A percentile compares a stretch with the other conserved stretches of the same genome.
Conservation (phyloP, 2,797 vertebrate species). For the Coendou prehensilis region DNA sequence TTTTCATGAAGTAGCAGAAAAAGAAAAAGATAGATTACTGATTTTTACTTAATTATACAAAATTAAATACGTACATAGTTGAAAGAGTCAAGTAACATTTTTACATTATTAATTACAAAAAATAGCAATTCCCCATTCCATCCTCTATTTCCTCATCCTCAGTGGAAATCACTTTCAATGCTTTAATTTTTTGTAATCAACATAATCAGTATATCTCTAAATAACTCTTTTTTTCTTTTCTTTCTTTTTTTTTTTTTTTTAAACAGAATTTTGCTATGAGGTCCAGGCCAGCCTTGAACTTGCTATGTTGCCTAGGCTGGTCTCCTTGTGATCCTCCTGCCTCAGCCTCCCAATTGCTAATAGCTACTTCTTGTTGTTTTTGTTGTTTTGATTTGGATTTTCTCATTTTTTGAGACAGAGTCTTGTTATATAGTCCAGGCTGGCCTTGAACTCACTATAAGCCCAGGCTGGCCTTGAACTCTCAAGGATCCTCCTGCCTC, state of each 20-base stretch:
- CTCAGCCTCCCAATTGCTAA: background rate
- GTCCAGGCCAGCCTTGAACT: background rate
- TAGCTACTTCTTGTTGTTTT: background rate
- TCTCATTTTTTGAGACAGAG: background rate
- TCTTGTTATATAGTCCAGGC: background rate
- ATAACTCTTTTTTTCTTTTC: background rate
- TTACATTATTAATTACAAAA: background rate
- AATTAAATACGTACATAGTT: constrained; percentile 4
- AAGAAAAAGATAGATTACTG: constrained; percentile 38
- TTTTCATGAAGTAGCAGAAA: background rate
- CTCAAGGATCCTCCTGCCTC: background rate
- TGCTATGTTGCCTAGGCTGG: background rate
- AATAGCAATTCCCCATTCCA: background rate
- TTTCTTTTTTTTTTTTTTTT: too few species aligned
- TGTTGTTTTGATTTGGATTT: background rate
- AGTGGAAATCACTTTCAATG: background rate
- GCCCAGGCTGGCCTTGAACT: background rate
- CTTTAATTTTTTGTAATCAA: background rate
- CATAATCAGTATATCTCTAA: background rate
- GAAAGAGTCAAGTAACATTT: background rate
- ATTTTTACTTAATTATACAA: constrained; percentile 46
- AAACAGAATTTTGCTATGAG: background rate
- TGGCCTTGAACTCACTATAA: background rate
- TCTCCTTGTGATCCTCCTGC: background rate
- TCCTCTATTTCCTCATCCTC: background rate